These are phyloP conservation scores for Sterrhoptilus dennistouni DNA, from an alignment of 2,113 vertebrate species.

Conservation along the genomic window DNA sequence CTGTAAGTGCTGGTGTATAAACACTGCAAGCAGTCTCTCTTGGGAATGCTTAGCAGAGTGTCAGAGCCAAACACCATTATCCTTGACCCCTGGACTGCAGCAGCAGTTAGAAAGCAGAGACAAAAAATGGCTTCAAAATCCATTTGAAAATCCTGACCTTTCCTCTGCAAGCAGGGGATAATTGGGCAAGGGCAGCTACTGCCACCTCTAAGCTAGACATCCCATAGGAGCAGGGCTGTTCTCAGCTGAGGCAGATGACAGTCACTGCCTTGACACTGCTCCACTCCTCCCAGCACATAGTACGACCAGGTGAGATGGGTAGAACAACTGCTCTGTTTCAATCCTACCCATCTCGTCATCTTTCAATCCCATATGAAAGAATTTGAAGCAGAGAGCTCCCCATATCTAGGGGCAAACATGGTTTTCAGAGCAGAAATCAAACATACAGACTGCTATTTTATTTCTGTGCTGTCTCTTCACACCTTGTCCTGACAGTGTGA, in stretches of 20 bases:
- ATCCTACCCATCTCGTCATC: neutral
- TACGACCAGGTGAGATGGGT: accelerated
- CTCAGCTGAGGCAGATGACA: accelerated
- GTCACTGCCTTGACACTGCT: accelerated
- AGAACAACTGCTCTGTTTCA: neutral
- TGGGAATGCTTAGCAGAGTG: neutral
- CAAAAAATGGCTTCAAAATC: neutral
- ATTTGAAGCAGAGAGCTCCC: neutral
- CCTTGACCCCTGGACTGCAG: neutral
- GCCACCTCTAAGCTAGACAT: neutral
- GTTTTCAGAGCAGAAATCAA: neutral
- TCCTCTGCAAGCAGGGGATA: neutral
- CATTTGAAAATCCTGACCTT: neutral
- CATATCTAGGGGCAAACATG: neutral
- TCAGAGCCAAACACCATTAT: neutral
- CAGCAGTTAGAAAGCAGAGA: neutral
- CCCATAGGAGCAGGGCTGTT: neutral
- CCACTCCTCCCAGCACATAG: neutral
- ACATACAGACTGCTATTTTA: neutral
- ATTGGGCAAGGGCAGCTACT: neutral
- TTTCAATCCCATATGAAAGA: neutral
- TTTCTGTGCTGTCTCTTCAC: neutral
- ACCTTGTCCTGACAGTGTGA: neutral
- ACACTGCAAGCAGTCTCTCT: neutral
- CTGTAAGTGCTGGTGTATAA: neutral